Evolutionary conservation across 2,113 vertebrate genomes (phyloP).

Genomic region (Jaculus jaculus): DNA sequence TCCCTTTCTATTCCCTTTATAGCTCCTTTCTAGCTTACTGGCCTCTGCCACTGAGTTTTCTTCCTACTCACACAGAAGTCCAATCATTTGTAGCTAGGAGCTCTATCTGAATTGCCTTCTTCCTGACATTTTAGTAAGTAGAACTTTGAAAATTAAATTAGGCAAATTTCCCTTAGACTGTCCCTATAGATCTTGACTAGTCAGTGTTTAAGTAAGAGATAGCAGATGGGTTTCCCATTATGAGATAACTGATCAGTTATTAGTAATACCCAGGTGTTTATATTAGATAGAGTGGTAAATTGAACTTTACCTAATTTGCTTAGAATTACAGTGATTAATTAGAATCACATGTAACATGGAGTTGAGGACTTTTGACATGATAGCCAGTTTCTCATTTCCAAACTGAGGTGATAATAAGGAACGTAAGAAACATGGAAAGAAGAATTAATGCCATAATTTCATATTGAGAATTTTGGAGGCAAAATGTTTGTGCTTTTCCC

Average conservation of each 20-base stretch:
- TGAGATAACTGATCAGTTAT: not conserved
- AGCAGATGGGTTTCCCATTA: not conserved
- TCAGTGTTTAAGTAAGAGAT: conserved; percentile 2
- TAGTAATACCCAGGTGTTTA: not conserved
- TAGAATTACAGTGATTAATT: not conserved
- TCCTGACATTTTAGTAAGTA: conserved; percentile 20
- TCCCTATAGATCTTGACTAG: not conserved
- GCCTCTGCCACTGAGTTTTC: too few relatives aligned
- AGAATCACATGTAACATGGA: not conserved
- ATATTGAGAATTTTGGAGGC: not conserved
- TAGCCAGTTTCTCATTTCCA: not conserved
- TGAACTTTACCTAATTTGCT: not conserved
- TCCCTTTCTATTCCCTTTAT: too few relatives aligned
- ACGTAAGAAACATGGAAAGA: not conserved
- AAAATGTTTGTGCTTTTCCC: not conserved
- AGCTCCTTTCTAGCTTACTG: too few relatives aligned
- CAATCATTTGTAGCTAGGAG: too few relatives aligned
- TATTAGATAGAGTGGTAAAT: not conserved
- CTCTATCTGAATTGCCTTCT: not conserved
- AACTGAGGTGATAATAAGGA: not conserved
- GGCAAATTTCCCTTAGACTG: too few relatives aligned
- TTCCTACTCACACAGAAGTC: too few relatives aligned
- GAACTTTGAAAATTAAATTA: too few relatives aligned
- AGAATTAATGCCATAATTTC: not conserved
- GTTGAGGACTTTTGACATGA: not conserved